These are phyloP conservation scores for Illadopsis cleaveri DNA, from an alignment of 2,113 vertebrate genomes.

Conservation along the genomic window DNA sequence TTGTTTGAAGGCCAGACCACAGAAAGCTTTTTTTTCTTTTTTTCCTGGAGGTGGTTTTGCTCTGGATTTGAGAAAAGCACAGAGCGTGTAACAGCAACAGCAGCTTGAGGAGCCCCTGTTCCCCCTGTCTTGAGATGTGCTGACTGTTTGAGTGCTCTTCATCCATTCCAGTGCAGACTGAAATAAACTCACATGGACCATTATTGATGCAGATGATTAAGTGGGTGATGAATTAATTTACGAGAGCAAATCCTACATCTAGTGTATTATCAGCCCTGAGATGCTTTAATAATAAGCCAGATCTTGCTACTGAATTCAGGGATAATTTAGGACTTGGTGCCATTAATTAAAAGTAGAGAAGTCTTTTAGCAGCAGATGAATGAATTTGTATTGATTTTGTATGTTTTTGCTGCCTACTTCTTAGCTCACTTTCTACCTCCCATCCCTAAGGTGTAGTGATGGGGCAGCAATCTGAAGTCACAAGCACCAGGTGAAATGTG, in stretches of 20 bases:
- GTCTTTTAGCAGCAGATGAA: not conserved
- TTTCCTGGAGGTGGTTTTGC: not conserved
- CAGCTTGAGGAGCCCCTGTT: not conserved
- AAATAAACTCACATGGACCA: not conserved
- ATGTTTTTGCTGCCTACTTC: not conserved
- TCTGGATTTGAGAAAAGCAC: not conserved
- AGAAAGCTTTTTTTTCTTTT: not conserved
- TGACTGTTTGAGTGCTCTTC: not conserved
- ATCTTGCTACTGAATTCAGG: not conserved
- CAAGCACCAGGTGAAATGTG: not conserved
- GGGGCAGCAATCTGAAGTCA: not conserved
- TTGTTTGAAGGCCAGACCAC: not conserved
- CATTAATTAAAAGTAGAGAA: not conserved
- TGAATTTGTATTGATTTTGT: not conserved
- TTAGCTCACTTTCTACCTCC: not conserved
- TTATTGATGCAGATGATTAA: not conserved
- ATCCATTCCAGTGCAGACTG: not conserved
- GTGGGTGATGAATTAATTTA: not conserved
- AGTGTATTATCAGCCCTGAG: not conserved
- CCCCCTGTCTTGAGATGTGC: not conserved
- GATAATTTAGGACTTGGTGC: not conserved
- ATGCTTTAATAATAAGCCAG: not conserved
- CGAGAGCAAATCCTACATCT: not conserved
- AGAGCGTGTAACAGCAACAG: not conserved
- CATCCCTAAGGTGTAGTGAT: not conserved